These are phyloP conservation scores for Stomatorhinus ivindoensis DNA, from an alignment of 2,113 vertebrate genomes.

Conservation along the genomic window DNA sequence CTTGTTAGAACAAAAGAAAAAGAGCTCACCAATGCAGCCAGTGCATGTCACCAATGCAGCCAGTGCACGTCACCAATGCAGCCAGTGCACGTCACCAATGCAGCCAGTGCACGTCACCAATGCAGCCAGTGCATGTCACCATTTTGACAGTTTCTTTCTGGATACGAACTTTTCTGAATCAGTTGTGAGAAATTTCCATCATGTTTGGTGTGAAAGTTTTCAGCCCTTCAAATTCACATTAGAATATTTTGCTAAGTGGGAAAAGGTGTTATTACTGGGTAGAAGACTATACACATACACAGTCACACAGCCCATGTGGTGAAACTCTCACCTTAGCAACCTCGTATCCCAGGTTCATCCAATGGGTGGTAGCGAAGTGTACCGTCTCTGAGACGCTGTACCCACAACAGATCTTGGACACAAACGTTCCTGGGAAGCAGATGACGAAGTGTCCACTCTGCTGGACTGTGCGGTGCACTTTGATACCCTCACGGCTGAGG, in stretches of 20 bases:
- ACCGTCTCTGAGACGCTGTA: conserved; percentile 86
- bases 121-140: not conserved
- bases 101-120: too few relatives aligned
- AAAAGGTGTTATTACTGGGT: not conserved
- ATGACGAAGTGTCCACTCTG: conserved; percentile 79
- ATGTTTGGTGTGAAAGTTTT: not conserved
- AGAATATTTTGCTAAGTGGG: not conserved
- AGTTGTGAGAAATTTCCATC: not conserved
- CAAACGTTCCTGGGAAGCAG: conserved; percentile 82
- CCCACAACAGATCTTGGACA: conserved; percentile 85
- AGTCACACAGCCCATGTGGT: not conserved
- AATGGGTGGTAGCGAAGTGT: conserved; percentile 86
- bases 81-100: too few relatives aligned
- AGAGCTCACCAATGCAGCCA: too few relatives aligned
- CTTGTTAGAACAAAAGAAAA: not conserved
- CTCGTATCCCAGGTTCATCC: conserved; percentile 81
- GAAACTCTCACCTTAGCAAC: conserved; percentile 70
- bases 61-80: too few relatives aligned
- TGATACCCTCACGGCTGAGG: conserved; percentile 77
- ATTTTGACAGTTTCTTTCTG: not conserved
- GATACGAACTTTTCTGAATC: not conserved
- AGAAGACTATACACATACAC: not conserved
- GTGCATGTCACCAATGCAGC: not conserved
- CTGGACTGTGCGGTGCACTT: conserved; percentile 81
- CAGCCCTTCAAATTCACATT: not conserved